Conservation (phyloP, 2,113 vertebrate genomes). For the Psophia crepitans region DNA sequence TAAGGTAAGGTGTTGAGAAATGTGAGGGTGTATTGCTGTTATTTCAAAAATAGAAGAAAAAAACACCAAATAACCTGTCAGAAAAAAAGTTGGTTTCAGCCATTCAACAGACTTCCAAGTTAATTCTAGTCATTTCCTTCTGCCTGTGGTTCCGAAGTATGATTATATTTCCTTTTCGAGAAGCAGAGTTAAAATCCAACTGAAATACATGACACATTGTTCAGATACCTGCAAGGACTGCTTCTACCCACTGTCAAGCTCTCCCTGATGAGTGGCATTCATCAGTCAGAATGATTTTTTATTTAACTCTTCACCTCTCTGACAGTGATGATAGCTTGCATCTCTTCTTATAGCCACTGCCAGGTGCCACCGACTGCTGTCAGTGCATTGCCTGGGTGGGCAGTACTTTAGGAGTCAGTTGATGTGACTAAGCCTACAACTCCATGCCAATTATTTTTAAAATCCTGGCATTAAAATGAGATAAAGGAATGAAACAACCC, state of each 20-base stretch:
- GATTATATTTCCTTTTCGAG: neutral
- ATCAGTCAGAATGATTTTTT: neutral
- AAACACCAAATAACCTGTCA: neutral
- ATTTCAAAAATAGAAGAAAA: neutral
- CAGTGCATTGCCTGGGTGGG: neutral
- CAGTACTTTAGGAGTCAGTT: neutral
- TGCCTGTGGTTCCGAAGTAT: accelerated
- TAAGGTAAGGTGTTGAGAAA: neutral
- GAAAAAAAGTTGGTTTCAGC: neutral
- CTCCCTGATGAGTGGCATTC: neutral
- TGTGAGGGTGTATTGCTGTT: neutral
- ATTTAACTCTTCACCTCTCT: neutral
- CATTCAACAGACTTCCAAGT: neutral
- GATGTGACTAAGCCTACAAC: neutral
- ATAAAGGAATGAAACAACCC: neutral
- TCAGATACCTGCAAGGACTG: neutral
- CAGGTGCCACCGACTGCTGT: neutral
- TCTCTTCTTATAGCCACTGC: neutral
- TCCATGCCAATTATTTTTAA: neutral
- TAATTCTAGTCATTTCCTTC: neutral
- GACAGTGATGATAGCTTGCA: neutral
- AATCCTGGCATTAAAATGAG: neutral
- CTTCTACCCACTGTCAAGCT: neutral
- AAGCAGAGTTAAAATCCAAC: neutral
- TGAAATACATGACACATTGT: neutral